phyloP scores from a whole-genome alignment of 2,888 invertebrate species.

The Matsumyia berberina region DNA sequence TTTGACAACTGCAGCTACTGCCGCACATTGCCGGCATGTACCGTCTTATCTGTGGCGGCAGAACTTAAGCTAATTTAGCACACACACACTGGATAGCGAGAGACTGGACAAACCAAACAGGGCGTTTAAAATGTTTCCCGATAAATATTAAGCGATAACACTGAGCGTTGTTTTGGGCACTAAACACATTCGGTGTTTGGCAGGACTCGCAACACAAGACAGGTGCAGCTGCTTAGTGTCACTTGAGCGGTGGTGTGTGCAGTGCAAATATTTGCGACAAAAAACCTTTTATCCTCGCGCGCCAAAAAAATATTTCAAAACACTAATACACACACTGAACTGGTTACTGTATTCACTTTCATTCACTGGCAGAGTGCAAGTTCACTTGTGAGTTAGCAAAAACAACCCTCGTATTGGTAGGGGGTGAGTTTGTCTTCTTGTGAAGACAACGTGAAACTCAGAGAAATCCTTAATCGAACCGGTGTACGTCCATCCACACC shows the following conservation, averaged over 20 bases:
- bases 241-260: slow-evolving; percentile 23
- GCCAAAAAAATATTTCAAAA: slow-evolving; percentile 50
- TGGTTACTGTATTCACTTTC: slow-evolving; percentile 50
- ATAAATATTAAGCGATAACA: slow-evolving; percentile 32
- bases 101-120: neutral
- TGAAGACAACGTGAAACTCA: slow-evolving; percentile 30
- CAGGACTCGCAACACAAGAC: slow-evolving; percentile 36
- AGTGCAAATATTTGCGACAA: slow-evolving; percentile 52
- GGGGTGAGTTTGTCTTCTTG: slow-evolving; percentile 47
- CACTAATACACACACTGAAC: slow-evolving; percentile 43
- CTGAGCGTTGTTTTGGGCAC: slow-evolving; percentile 26
- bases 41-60: slow-evolving; percentile 49
- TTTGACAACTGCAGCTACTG: slow-evolving; percentile 50
- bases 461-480: slow-evolving; percentile 76
- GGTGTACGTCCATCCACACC: slow-evolving; percentile 85
- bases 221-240: slow-evolving; percentile 64
- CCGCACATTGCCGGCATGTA: slow-evolving; percentile 49
- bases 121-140: slow-evolving; percentile 41
- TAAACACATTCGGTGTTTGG: slow-evolving; percentile 1
- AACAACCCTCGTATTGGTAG: slow-evolving; percentile 52
- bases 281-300: slow-evolving; percentile 70
- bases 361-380: slow-evolving; percentile 45
- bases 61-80: slow-evolving; percentile 46
- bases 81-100: slow-evolving; percentile 18
- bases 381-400: slow-evolving; percentile 22